Evolutionary conservation across 1,140 invertebrate species (phyloP).

Genomic region (Lordiphosa clarofinis): DNA sequence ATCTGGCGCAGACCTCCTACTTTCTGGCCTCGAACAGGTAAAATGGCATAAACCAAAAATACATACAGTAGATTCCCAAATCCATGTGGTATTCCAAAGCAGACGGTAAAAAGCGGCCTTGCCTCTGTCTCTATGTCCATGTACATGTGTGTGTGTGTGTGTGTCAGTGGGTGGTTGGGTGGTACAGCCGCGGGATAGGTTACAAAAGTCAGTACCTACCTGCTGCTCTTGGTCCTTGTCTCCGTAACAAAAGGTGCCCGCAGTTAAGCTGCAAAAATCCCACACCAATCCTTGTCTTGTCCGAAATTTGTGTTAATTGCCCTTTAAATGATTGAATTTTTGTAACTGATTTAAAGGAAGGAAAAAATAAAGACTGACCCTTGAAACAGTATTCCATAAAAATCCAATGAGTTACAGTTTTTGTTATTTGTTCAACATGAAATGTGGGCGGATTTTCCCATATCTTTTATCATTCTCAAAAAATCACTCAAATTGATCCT

Average conservation of each 20-base stretch:
- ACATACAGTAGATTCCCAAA: slow-evolving; percentile 8
- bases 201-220: neutral
- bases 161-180: slow-evolving; percentile 12
- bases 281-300: neutral
- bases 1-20: slow-evolving; percentile 97
- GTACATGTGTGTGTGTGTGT: slow-evolving; percentile 12
- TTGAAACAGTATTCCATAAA: neutral
- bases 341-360: neutral
- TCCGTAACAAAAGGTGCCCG: neutral
- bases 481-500: no score
- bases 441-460: neutral
- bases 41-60: slow-evolving; percentile 5
- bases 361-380: neutral
- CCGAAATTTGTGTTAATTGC: no score
- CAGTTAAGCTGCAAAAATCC: slow-evolving; percentile 7
- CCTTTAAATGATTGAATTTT: slow-evolving; percentile 1
- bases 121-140: neutral
- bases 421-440: neutral
- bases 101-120: neutral
- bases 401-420: neutral
- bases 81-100: slow-evolving; percentile 10
- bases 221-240: slow-evolving; percentile 3
- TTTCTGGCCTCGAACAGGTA: slow-evolving; percentile 98
- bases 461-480: no score
- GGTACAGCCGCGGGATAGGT: no score